Evolutionary conservation across 2,888 invertebrate species (phyloP), one percentile per base, ranked within the genome.

Genomic region (Chaitophorus viminalis): DNA sequence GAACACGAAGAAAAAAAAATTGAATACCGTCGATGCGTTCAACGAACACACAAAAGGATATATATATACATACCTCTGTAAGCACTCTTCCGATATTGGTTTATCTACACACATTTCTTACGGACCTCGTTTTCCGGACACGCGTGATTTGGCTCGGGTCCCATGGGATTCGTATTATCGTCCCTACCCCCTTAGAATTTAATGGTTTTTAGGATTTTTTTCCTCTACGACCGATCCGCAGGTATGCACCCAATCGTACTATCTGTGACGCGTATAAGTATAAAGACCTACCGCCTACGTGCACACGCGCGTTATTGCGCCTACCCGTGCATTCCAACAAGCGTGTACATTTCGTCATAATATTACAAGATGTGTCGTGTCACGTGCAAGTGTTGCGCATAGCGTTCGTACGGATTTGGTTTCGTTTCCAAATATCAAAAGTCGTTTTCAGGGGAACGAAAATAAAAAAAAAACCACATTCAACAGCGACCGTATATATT

Each of bases 131-230:
- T 76, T 68, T 46, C 76, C 46, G 84, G 75, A 83, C 83, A 75
- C 76, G 46, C 84, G 76, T 31, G 76, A 84, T 84, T 77, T 68
- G 84, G 68, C 33, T 85, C 77, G 68, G 76, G 68, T 85, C 84
- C 76, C 83, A 39, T 29, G 83, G 39, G 39, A 46, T 76, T 83
- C 39, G 75, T 75, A 76, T 31, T 60, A 84, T 84, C 83, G 29
- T 39, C 65, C n/a, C n/a, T n/a, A n/a, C n/a, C n/a, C n/a, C 76
- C 65, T 76, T 31, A 46, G 46, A 65, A 46, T 65, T 76, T 77
- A 85, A 46, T 52, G 68, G 33, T 36, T n/a, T n/a, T n/a, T 36
- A 29, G 4, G 17, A 31, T 70, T 36, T 60, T 36, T 83, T 60
- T 36, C 29, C 60, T 60, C 8, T n/a, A 65, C 74, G 39, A 83